Evolutionary conservation across 2,888 invertebrate species (phyloP), one percentile per base, ranked within the genome.

Genomic region (Lottia scabra): DNA sequence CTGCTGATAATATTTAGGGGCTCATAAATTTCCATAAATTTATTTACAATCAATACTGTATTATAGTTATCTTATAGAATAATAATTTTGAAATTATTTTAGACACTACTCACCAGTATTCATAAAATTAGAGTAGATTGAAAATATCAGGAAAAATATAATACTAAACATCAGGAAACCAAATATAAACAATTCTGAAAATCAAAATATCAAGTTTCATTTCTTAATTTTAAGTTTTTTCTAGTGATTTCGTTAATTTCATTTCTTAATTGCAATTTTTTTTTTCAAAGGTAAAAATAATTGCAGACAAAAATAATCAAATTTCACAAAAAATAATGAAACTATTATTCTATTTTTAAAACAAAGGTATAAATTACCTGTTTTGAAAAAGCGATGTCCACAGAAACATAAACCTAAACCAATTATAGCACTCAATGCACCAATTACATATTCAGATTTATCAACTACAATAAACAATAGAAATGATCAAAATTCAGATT

Each of bases 331-430:
- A 16, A 26, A 43, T 4, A 30, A 30, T 5, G 30, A 4, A 30
- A 30, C 2, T 5, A 30, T 30, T 30, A n/a, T n/a, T n/a, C n/a
- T n/a, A n/a, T n/a, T n/a, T n/a, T n/a, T n/a, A n/a, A n/a, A n/a
- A n/a, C n/a, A n/a, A n/a, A n/a, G 12, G 10, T 63, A 27, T 75
- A 44, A 74, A 75, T 76, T 77, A 87, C 86, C 83, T 72, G 79
- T 81, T 80, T 92, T 92, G 85, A 93, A 93, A 87, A 91, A 93
- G 65, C 91, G 90, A 84, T 94, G 93, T 6, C 94, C 94, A 70
- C 91, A 90, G 85, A 92, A 92, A 75, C 93, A 92, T 0, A 93
- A 82, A 78, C 93, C 92, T 2, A 93, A 64, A 15, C 94, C 94
- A 63, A 93, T 76, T 80, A 94, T 26, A 0, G 81, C 84, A 19